Conservation (phyloP, 2,113 vertebrate species). For the Pedionomus torquatus region DNA sequence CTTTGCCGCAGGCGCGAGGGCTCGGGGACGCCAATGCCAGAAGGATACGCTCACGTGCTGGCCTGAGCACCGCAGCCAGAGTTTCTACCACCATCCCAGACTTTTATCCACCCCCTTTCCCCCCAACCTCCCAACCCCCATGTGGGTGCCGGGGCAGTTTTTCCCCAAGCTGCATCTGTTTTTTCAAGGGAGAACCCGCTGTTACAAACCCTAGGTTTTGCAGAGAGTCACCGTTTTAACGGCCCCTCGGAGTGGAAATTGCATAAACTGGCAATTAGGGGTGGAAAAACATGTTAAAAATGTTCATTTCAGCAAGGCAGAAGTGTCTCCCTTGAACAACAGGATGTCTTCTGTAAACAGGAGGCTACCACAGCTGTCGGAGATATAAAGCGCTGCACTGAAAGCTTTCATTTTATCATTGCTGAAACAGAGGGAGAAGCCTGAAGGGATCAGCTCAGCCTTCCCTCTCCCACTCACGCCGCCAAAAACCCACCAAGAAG, state of each 20-base stretch:
- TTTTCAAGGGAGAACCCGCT: neutral
- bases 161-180: neutral
- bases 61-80: neutral
- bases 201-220: neutral
- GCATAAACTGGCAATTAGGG: neutral
- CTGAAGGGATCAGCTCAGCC: neutral
- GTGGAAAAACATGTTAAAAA: neutral
- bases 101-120: too few relatives aligned
- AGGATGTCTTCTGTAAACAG: slow-evolving; percentile 65
- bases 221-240: neutral
- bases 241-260: neutral
- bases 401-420: neutral
- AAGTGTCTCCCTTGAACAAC: slow-evolving; percentile 39
- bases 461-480: neutral
- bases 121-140: fast-evolving
- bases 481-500: neutral
- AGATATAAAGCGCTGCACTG: neutral
- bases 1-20: neutral
- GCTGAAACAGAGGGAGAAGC: neutral
- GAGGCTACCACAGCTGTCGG: slow-evolving; percentile 39
- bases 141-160: neutral
- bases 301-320: neutral
- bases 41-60: neutral
- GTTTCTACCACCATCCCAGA: neutral
- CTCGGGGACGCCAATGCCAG: neutral